These are phyloP conservation scores for Gymnothorax javanicus DNA, from an alignment of 2,797 vertebrate genomes.

Conservation along the genomic window DNA sequence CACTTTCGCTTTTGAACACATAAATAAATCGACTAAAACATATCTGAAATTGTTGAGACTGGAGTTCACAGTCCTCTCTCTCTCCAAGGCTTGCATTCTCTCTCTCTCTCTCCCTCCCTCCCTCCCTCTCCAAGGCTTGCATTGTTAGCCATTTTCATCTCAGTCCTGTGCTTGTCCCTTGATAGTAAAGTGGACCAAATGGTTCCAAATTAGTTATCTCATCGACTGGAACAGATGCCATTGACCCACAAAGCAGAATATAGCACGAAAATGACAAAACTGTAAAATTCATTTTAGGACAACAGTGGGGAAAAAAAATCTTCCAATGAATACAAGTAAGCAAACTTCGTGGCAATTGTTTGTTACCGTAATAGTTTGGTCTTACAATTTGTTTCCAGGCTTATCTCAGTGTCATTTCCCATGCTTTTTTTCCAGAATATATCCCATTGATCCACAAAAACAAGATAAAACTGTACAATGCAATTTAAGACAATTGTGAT, in stretches of 20 bases:
- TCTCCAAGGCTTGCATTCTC: no score
- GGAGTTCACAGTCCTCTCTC: background rate
- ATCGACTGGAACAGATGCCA: background rate
- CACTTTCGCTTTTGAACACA: background rate
- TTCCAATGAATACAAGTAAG: background rate
- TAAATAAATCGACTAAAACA: background rate
- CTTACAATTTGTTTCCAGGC: conserved; percentile 65
- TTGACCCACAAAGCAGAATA: background rate
- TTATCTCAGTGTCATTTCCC: conserved; percentile 60
- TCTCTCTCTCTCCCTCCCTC: background rate
- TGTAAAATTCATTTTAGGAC: background rate
- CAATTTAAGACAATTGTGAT: conserved; percentile 5
- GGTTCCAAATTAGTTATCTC: background rate
- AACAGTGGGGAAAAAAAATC: background rate
- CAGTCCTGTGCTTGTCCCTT: background rate
- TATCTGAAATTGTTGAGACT: background rate
- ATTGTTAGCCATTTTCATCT: background rate
- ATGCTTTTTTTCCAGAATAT: conserved; percentile 65
- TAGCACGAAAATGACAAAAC: background rate
- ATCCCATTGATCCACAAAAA: background rate
- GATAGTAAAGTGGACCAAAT: background rate
- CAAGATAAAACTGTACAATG: background rate
- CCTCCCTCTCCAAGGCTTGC: background rate
- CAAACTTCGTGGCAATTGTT: background rate
- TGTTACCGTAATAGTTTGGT: background rate